Evolutionary conservation across 2,113 vertebrate species (phyloP), one percentile per base, ranked within the genome.

Genomic region (Sebastes fasciatus): DNA sequence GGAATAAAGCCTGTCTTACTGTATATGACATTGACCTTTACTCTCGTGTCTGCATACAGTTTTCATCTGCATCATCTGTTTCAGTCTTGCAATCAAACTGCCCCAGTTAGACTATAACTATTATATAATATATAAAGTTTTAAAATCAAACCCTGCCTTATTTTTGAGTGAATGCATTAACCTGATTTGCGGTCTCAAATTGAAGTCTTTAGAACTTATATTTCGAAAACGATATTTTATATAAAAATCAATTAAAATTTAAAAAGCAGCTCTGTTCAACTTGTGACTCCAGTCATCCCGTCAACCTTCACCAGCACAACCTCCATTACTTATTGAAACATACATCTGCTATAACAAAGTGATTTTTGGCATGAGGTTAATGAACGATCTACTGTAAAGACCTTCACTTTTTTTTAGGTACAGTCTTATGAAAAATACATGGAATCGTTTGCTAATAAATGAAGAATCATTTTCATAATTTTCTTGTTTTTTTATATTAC

Each of bases 291-390:
- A 26, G 4, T 8, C 14, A 34, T 34, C 26, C 26, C 26, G 3
- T 83, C 19, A 43, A 62, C 48, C 8, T 58, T 58, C 57, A 58
- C 40, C 6, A 62, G 40, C 26, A 71, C 17, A 77, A 77, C 10
- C 7, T 42, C 7, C 6, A 26, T 55, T 14, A 19, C 66, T 69
- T 49, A 61, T 2, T 74, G 12, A 81, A 77, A 46, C 34, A 58
- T 1, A 55, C 8, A 34, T 58, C 46, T 63, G 45, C 10, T 55
- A 9, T 69, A 51, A 69, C 52, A 49, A 51, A 63, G 46, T 21
- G 13, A 63, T 73, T 58, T 51, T 55, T 76, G 42, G 9, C 14
- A 49, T 4, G 2, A 43, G 6, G 16, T 16, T 65, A 26, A 70
- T 11, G n/a, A 70, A 48, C 1, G 40, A 60, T 57, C 49, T 26